phyloP scores from a whole-genome alignment of 2,888 invertebrate species.

The Erpobdella octoculata region DNA sequence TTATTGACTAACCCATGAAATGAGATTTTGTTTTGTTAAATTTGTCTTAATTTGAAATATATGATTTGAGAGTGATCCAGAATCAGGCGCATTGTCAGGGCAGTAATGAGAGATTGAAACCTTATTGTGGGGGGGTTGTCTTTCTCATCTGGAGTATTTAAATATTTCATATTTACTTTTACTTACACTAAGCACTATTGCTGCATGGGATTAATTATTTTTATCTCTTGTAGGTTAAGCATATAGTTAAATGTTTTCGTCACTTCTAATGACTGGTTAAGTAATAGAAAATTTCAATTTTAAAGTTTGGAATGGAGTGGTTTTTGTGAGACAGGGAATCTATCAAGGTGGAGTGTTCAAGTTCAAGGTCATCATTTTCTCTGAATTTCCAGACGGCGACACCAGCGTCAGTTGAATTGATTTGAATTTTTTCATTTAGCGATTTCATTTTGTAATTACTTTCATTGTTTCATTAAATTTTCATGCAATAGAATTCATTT shows the following conservation, averaged over 20 bases:
- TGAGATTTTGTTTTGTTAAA: too few relatives aligned
- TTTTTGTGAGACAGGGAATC: slow-evolving; percentile 77
- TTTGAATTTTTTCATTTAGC: neutral
- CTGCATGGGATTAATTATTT: too few relatives aligned
- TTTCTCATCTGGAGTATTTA: too few relatives aligned
- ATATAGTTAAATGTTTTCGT: neutral
- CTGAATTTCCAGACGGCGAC: slow-evolving; percentile 75
- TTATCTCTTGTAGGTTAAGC: too few relatives aligned
- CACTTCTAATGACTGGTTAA: neutral
- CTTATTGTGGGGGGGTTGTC: too few relatives aligned
- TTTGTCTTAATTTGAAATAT: too few relatives aligned
- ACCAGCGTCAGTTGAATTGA: slow-evolving; percentile 64
- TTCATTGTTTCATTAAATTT: neutral
- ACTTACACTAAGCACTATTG: too few relatives aligned
- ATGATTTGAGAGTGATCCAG: too few relatives aligned
- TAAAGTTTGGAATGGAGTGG: slow-evolving; percentile 81
- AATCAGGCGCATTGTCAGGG: too few relatives aligned
- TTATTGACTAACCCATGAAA: too few relatives aligned
- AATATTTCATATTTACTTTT: too few relatives aligned
- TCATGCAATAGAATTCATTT: neutral
- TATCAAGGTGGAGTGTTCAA: slow-evolving; percentile 85
- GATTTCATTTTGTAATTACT: neutral
- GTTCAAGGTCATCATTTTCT: slow-evolving; percentile 75
- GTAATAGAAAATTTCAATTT: neutral
- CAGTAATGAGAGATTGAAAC: too few relatives aligned